These are phyloP conservation scores for Mus musculus DNA, from an alignment of 2,113 vertebrate genomes.

Conservation along the genomic window GRCm39 chr11:49036501-49037000, in stretches of 20 bases:
- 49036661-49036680: too few species aligned
- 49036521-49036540: not conserved
- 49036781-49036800: not conserved
- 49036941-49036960: not conserved
- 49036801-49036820: not conserved
- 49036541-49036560: not conserved
- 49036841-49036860: not conserved
- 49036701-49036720: too few species aligned
- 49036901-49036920: not conserved
- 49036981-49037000: slow-evolving; percentile 1
- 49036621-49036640: not conserved
- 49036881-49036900: not conserved
- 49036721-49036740: too few species aligned
- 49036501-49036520: too few species aligned
- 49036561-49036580: not conserved
- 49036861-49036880: not conserved
- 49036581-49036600: not conserved
- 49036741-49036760: too few species aligned
- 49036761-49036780: not conserved
- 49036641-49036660: not conserved
- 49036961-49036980: not conserved
- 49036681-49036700: too few species aligned
- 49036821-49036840: not conserved
- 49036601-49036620: not conserved
- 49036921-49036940: not conserved